Evolutionary conservation across 2,888 invertebrate genomes (phyloP), one percentile per base, ranked within the genome.

Genomic region (Drosophila anomalata): DNA sequence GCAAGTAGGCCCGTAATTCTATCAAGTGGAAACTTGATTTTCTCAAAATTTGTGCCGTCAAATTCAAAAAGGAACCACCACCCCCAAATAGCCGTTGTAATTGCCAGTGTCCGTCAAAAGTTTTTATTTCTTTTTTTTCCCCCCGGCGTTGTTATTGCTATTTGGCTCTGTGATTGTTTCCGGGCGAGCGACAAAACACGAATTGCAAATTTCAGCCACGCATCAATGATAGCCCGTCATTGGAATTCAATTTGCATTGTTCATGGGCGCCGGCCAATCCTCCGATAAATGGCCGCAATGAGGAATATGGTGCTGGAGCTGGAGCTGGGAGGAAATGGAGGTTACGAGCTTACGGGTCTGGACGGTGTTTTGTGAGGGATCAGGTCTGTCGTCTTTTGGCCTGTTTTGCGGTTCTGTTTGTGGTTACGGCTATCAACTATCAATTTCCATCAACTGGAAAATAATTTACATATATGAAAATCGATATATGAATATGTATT

Each of bases 151-250:
- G 14, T 29, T 39, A 61, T 57, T 74, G 56, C 52, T 12, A 62
- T 53, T 66, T 22, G 47, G 59, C 55, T 76, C 72, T 70, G 71
- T 63, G 71, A 87, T 84, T 85, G 85, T 76, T 85, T 82, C 71
- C 88, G 79, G 72, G 54, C 67, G 85, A 74, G 60, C 73, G 76
- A 66, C 72, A 76, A 81, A 85, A 82, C 86, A 82, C 79, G 83
- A 79, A 82, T 82, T 76, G 82, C 68, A 87, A 79, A 87, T 87
- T 82, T 85, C 79, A 73, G 75, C 70, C 82, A 87, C 88, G 88
- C 86, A 87, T 85, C 86, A 82, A 66, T 82, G 86, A 82, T 79
- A 87, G 71, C 88, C 78, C 86, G 88, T 85, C 82, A 82, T 82
- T 85, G 82, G 68, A 85, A 87, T 82, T 82, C 82, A 85, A 87